phyloP scores from a whole-genome alignment of 1,140 invertebrate species.

The Trachymyrmex cornetzi region DNA sequence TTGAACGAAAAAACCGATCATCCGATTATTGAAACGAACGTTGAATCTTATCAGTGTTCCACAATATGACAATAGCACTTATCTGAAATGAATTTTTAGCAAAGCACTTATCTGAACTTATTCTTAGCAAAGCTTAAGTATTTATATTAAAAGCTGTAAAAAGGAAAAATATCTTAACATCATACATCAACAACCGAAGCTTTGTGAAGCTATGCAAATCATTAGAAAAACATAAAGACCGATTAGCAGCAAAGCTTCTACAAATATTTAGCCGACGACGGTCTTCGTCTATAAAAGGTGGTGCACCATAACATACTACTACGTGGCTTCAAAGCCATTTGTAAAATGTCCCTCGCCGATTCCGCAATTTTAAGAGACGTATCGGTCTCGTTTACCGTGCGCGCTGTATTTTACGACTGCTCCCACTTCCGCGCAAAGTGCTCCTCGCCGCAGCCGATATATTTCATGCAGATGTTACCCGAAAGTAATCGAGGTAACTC shows the following conservation, averaged over 20 bases:
- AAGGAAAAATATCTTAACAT: constrained; percentile 28
- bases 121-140: background rate
- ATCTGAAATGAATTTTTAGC: background rate
- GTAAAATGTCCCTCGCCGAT: constrained; percentile 65
- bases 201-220: constrained; percentile 7
- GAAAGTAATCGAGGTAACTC: constrained; percentile 69
- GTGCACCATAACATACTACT: constrained; percentile 53
- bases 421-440: constrained; percentile 51
- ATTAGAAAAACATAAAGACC: background rate
- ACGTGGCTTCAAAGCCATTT: constrained; percentile 43
- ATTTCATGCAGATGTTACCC: constrained; percentile 63
- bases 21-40: no score
- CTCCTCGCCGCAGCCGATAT: constrained; percentile 60
- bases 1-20: background rate
- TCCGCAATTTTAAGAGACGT: constrained; percentile 68
- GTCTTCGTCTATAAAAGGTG: constrained; percentile 48
- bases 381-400: constrained; percentile 56
- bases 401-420: constrained; percentile 65
- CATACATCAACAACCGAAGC: background rate
- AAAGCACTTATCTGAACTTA: background rate
- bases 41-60: background rate
- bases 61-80: background rate
- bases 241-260: constrained; percentile 30
- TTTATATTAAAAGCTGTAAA: constrained; percentile 13
- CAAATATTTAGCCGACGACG: constrained; percentile 39